These are phyloP conservation scores for Drosophila atroscutellata DNA, from an alignment of 2,888 invertebrate genomes.

Conservation along the genomic window DNA sequence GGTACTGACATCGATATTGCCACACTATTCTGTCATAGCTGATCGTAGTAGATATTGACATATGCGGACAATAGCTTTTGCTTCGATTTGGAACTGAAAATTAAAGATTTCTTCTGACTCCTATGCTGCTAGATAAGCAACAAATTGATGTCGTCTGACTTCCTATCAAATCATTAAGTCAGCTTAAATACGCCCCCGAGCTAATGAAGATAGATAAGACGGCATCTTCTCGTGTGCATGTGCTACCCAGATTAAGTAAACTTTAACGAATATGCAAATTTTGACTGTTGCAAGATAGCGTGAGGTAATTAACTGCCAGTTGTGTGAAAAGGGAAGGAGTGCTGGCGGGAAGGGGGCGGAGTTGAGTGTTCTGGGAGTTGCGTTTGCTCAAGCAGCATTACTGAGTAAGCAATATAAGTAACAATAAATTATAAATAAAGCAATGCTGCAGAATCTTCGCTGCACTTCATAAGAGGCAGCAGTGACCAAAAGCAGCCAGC, in stretches of 20 bases:
- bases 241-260: slow-evolving; percentile 22
- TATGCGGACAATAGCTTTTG: background rate
- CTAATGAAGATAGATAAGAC: slow-evolving; percentile 2
- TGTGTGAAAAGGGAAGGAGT: background rate
- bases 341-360: background rate
- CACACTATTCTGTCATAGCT: background rate
- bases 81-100: background rate
- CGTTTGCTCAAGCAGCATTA: slow-evolving; percentile 42
- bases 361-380: slow-evolving; percentile 20
- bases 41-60: background rate
- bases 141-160: slow-evolving; percentile 49
- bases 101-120: background rate
- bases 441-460: slow-evolving; percentile 32
- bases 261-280: slow-evolving; percentile 35
- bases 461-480: slow-evolving; percentile 28
- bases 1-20: background rate
- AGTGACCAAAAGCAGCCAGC: background rate
- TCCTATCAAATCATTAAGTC: slow-evolving; percentile 81
- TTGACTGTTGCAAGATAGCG: slow-evolving; percentile 45
- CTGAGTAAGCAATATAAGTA: slow-evolving; percentile 64
- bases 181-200: slow-evolving; percentile 20
- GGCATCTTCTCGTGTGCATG: slow-evolving; percentile 9
- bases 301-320: slow-evolving; percentile 54
- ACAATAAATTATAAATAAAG: slow-evolving; percentile 60
- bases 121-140: slow-evolving; percentile 19